Percentiles rank a stretch among this genome's conserved stretches.
Conservation (phyloP, 2,113 vertebrate genomes). For the Zosterops pallidus region DNA sequence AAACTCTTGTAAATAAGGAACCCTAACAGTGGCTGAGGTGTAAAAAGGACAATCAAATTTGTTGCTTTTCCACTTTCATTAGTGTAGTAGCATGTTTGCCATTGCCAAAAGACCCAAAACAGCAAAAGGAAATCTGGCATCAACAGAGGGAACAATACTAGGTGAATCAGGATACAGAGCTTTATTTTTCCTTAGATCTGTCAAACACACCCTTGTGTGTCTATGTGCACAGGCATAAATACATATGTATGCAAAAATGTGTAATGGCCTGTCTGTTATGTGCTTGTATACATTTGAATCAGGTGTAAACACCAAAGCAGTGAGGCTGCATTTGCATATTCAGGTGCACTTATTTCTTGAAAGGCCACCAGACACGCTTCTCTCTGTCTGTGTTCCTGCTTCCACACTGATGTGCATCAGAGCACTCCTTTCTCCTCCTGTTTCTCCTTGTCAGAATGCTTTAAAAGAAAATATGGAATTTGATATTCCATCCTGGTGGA, state of each 20-base stretch:
- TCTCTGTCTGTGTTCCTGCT: neutral
- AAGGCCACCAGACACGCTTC: neutral
- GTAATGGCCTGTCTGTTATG: conserved; percentile 56
- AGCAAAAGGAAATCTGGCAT: conserved; percentile 2
- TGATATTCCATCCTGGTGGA: neutral
- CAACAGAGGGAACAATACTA: neutral
- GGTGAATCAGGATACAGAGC: neutral
- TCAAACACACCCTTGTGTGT: neutral
- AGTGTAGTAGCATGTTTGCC: neutral
- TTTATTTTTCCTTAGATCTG: conserved; percentile 42
- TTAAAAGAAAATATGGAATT: neutral
- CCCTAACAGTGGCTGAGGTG: neutral
- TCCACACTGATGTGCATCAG: rapidly evolving
- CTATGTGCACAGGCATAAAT: conserved; percentile 35
- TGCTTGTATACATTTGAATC: conserved; percentile 37
- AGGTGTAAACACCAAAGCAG: conserved; percentile 54
- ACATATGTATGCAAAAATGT: conserved; percentile 51
- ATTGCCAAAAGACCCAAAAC: neutral
- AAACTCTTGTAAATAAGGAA: neutral
- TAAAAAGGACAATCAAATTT: neutral
- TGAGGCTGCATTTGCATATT: neutral
- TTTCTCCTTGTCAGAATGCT: neutral
- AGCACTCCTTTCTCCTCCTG: neutral
- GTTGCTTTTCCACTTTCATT: neutral
- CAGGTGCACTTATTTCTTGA: neutral